Conservation (phyloP, 1,140 invertebrate species). For the Drosophila tristis region DNA sequence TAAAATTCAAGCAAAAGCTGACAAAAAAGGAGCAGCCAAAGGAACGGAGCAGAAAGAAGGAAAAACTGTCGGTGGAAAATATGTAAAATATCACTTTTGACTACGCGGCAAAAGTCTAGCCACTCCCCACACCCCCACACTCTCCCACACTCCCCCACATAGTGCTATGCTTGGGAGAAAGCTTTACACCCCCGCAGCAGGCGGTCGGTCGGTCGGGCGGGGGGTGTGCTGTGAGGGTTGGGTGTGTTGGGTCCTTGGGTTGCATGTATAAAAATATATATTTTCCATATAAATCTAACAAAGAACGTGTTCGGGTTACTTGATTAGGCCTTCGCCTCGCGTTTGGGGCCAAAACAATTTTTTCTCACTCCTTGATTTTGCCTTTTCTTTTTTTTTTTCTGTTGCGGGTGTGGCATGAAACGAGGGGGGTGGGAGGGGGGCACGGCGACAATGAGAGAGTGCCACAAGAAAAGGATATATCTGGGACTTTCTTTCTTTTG, state of each 20-base stretch:
- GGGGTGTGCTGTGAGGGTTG: constrained; percentile 1
- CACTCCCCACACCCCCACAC: constrained; percentile 25
- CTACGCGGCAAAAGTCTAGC: constrained; percentile 61
- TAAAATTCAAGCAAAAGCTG: constrained; percentile 77
- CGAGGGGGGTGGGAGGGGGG: neutral
- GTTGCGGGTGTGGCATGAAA: neutral
- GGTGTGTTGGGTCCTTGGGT: constrained; percentile 36
- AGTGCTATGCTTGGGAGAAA: constrained; percentile 32
- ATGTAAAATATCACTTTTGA: constrained; percentile 81
- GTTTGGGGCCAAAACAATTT: constrained; percentile 51
- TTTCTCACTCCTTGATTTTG: constrained; percentile 4
- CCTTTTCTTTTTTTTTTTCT: constrained; percentile 1
- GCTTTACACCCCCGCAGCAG: constrained; percentile 44
- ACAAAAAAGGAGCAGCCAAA: constrained; percentile 54
- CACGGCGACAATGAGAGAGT: constrained; percentile 14
- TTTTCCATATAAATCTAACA: constrained; percentile 83
- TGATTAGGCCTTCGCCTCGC: constrained; percentile 69
- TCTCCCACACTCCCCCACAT: no score
- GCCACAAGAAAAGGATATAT: constrained; percentile 28
- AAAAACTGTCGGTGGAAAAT: constrained; percentile 50
- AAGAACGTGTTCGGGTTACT: constrained; percentile 81
- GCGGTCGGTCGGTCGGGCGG: neutral
- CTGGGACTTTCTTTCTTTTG: constrained; percentile 48
- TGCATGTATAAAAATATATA: constrained; percentile 79
- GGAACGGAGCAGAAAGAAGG: constrained; percentile 20